Conservation (phyloP, 2,113 vertebrate species). For the Azemiops feae region DNA sequence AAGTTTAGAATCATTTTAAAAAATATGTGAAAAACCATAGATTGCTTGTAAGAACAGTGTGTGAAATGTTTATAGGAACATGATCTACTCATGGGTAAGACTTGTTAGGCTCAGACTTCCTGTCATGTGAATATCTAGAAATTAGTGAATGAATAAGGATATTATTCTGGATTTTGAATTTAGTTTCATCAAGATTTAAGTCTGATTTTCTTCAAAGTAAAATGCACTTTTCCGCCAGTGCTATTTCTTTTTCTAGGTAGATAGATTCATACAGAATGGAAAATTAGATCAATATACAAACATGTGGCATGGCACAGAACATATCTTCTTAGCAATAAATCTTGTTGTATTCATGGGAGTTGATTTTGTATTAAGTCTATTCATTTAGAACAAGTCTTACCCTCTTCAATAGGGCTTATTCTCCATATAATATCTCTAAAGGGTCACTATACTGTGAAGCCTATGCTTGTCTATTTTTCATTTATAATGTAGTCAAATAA, state of each 20-base stretch:
- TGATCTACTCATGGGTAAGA: no score
- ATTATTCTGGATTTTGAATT: not conserved
- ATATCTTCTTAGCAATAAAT: not conserved
- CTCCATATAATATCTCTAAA: not conserved
- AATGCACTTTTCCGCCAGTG: not conserved
- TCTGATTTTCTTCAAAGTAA: not conserved
- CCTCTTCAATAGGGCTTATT: not conserved
- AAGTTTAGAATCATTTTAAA: not conserved
- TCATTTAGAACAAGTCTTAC: not conserved
- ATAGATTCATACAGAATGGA: constrained; percentile 31
- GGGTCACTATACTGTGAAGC: not conserved
- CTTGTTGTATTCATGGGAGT: not conserved
- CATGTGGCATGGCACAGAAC: not conserved
- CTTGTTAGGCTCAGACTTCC: not conserved
- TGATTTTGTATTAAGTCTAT: not conserved
- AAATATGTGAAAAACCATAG: no score
- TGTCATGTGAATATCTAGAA: not conserved
- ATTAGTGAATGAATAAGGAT: not conserved
- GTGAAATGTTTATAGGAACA: not conserved
- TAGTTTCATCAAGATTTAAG: not conserved
- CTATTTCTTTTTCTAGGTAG: not conserved
- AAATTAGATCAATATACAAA: constrained; percentile 35
- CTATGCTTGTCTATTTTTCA: not conserved
- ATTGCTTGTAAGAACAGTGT: not conserved
- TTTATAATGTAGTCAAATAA: not conserved